These are phyloP conservation scores for Achroia grisella DNA, from an alignment of 1,140 invertebrate species.

Conservation along the genomic window DNA sequence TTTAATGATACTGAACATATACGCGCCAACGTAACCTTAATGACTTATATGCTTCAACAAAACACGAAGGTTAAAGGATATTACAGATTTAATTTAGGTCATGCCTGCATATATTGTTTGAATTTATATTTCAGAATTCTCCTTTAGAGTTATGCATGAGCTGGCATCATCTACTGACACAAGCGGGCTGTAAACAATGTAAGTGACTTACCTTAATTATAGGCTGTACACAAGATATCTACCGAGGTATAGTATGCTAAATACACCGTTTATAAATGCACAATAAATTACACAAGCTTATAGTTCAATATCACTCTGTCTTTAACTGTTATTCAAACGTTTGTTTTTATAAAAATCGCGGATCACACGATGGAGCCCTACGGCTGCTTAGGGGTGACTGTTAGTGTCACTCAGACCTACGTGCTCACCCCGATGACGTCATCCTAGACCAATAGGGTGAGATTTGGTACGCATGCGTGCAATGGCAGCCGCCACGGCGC, in stretches of 20 bases:
- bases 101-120: not conserved
- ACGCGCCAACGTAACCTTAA: no score
- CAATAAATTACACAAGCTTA: not conserved
- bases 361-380: constrained; percentile 35
- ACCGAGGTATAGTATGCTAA: not conserved
- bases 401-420: constrained; percentile 61
- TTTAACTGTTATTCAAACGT: constrained; percentile 29
- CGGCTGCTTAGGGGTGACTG: constrained; percentile 58
- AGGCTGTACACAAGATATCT: not conserved
- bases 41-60: no score
- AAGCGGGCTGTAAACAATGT: constrained; percentile 44
- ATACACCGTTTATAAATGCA: constrained; percentile 15
- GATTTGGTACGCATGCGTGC: constrained; percentile 53
- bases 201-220: constrained; percentile 3
- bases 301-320: constrained; percentile 12
- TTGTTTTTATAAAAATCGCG: constrained; percentile 41
- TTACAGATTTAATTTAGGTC: no score
- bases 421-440: constrained; percentile 69
- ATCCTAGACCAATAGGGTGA: constrained; percentile 65
- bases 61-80: no score
- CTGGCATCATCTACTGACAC: constrained; percentile 36
- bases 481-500: constrained; percentile 52
- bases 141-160: constrained; percentile 23
- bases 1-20: not conserved
- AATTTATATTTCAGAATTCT: constrained; percentile 1